A percentile compares a stretch with the other conserved stretches of the same genome.
These are phyloP conservation scores for Patella depressa DNA, from an alignment of 2,888 invertebrate species.

Conservation along the genomic window DNA sequence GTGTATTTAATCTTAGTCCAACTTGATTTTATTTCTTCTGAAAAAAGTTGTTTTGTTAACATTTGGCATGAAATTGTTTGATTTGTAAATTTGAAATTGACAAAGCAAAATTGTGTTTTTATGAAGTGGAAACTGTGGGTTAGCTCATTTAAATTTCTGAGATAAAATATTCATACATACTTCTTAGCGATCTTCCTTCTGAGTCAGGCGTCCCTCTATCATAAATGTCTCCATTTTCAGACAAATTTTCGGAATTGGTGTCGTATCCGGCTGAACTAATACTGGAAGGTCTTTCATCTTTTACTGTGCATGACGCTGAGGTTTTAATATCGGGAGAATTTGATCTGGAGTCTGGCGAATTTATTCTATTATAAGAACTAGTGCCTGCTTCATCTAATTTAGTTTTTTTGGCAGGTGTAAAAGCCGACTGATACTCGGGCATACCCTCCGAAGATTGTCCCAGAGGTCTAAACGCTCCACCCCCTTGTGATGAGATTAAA, in stretches of 20 bases:
- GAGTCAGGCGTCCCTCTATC: constrained; percentile 62
- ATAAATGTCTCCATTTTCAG: constrained; percentile 54
- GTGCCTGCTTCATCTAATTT: constrained; percentile 46
- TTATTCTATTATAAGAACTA: not conserved
- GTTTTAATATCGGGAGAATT: constrained; percentile 13
- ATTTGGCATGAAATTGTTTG: too few species aligned
- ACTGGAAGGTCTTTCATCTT: constrained; percentile 62
- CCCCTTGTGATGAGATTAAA: constrained; percentile 50
- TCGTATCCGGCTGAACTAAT: constrained; percentile 56
- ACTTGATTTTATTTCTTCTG: too few species aligned
- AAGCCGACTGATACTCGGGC: constrained; percentile 61
- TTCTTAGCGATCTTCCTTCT: constrained; percentile 61
- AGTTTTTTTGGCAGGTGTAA: constrained; percentile 61
- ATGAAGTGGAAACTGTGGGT: too few species aligned
- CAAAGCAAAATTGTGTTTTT: too few species aligned
- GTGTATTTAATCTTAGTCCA: too few species aligned
- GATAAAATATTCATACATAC: constrained; percentile 46
- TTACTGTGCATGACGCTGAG: constrained; percentile 33
- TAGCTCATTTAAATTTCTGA: too few species aligned
- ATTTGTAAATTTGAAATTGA: too few species aligned
- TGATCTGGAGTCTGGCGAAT: constrained; percentile 19
- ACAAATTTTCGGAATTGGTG: constrained; percentile 60
- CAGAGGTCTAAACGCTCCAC: constrained; percentile 63
- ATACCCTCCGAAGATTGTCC: constrained; percentile 40
- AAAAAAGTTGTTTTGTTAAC: too few species aligned